These are phyloP conservation scores for Rhinopithecus roxellana DNA, from an alignment of 2,113 vertebrate genomes.

Conservation along the genomic window DNA sequence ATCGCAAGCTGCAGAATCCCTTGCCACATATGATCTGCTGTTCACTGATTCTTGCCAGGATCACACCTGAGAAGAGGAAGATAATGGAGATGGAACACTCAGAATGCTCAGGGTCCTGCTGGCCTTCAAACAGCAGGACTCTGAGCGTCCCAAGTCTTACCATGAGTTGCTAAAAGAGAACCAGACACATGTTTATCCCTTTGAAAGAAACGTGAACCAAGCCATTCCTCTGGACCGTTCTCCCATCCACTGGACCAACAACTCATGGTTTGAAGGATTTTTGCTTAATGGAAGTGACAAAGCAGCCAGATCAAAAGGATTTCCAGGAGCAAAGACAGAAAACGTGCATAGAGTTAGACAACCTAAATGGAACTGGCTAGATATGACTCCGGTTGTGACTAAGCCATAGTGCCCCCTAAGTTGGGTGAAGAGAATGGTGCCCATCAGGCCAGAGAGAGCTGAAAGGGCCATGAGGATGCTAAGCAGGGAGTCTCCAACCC, in stretches of 20 bases:
- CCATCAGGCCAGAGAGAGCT: conserved; percentile 84
- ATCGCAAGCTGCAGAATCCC: not conserved
- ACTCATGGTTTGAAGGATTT: conserved; percentile 76
- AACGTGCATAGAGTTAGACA: conserved; percentile 87
- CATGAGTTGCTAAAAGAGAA: too few species aligned
- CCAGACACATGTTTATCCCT: too few species aligned
- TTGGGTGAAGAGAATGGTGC: conserved; percentile 87
- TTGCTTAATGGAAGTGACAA: conserved; percentile 77
- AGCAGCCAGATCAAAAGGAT: conserved; percentile 85
- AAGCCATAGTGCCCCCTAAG: conserved; percentile 84
- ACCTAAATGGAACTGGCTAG: conserved; percentile 85
- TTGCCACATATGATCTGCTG: not conserved
- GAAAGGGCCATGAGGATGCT: conserved; percentile 87
- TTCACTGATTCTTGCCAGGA: conserved; percentile 86
- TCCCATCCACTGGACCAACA: conserved; percentile 38
- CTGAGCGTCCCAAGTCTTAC: too few species aligned
- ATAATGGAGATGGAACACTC: conserved; percentile 87
- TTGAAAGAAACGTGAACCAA: too few species aligned
- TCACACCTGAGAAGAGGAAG: conserved; percentile 88
- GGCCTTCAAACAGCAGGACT: conserved; percentile 70
- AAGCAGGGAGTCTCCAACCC: conserved; percentile 88
- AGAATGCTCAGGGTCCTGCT: conserved; percentile 79
- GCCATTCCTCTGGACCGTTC: too few species aligned
- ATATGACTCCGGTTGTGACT: conserved; percentile 86
- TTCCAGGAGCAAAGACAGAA: conserved; percentile 89